These are phyloP conservation scores for Hypolimnas misippus DNA, from an alignment of 2,888 invertebrate genomes.

Conservation along the genomic window DNA sequence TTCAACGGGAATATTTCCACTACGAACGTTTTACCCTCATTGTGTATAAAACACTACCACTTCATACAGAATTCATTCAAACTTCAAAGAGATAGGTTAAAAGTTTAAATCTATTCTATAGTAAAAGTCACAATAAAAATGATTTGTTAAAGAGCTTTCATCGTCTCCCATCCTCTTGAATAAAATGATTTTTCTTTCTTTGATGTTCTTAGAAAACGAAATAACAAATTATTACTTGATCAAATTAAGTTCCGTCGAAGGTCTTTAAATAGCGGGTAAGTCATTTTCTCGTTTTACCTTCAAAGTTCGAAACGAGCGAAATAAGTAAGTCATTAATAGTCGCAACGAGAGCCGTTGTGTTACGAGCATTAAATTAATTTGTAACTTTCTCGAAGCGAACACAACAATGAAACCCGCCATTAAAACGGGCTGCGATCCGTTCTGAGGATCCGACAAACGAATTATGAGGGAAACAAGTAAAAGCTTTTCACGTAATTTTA, in stretches of 20 bases:
- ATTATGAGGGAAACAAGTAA: constrained; percentile 46
- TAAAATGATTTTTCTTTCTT: not conserved
- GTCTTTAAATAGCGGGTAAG: constrained; percentile 45
- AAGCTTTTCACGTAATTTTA: constrained; percentile 20
- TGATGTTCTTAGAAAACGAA: not conserved
- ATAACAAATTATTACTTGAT: constrained; percentile 4
- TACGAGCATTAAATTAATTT: constrained; percentile 71
- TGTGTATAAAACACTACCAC: constrained; percentile 5
- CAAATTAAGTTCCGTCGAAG: constrained; percentile 29
- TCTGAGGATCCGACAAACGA: constrained; percentile 47
- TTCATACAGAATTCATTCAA: constrained; percentile 10
- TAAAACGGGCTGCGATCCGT: constrained; percentile 49
- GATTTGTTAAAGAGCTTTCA: not conserved
- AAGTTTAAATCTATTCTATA: constrained; percentile 2
- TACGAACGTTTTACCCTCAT: constrained; percentile 1
- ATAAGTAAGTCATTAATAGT: constrained; percentile 64
- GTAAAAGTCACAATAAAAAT: not conserved
- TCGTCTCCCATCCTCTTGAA: not conserved
- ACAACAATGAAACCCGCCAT: constrained; percentile 57
- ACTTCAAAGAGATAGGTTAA: constrained; percentile 10
- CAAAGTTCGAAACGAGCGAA: constrained; percentile 55
- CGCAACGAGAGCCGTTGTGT: constrained; percentile 54
- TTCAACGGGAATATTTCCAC: not conserved
- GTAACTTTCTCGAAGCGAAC: constrained; percentile 60
- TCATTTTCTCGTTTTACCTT: constrained; percentile 50